A percentile compares a stretch with the other conserved stretches of the same genome.
Evolutionary conservation across 2,888 invertebrate genomes (phyloP).

Genomic region (Thecophora atra): DNA sequence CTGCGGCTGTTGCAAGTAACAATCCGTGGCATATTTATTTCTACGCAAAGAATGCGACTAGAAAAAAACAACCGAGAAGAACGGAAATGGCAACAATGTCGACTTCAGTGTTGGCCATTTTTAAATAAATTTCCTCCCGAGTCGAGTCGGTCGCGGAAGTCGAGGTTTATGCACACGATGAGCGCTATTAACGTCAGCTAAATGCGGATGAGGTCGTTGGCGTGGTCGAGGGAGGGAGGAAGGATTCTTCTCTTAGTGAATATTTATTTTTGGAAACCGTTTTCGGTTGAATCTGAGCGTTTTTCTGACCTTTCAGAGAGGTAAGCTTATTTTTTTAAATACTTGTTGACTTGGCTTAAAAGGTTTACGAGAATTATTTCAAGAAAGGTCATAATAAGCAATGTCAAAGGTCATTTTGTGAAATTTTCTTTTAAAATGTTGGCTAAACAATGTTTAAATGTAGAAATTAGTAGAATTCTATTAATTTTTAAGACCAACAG

Average conservation of each 20-base stretch:
- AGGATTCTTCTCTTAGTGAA: not conserved
- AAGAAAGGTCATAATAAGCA: not conserved
- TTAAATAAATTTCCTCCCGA: slow-evolving; percentile 15
- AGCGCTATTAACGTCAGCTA: not conserved
- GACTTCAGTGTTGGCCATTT: slow-evolving; percentile 17
- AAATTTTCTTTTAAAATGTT: too few relatives aligned
- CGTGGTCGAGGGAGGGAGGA: not conserved
- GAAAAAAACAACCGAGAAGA: not conserved
- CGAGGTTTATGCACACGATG: slow-evolving; percentile 23
- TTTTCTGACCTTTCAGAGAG: not conserved
- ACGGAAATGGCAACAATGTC: slow-evolving; percentile 1
- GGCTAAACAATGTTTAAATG: too few relatives aligned
- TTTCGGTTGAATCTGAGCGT: not conserved
- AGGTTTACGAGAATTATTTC: not conserved
- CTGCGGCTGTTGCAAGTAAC: not conserved
- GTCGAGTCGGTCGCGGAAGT: slow-evolving; percentile 9
- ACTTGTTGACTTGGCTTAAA: slow-evolving; percentile 1
- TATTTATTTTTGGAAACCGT: not conserved
- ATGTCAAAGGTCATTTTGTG: not conserved
- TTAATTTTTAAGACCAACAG: too few relatives aligned
- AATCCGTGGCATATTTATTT: slow-evolving; percentile 23
- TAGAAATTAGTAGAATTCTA: too few relatives aligned
- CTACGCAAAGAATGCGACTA: slow-evolving; percentile 4
- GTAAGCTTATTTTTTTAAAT: not conserved
- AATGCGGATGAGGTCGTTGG: not conserved